Percentiles rank a stretch among this genome's conserved stretches.
Conservation (phyloP, 2,113 vertebrate genomes). For the Opisthocomus hoazin region DNA sequence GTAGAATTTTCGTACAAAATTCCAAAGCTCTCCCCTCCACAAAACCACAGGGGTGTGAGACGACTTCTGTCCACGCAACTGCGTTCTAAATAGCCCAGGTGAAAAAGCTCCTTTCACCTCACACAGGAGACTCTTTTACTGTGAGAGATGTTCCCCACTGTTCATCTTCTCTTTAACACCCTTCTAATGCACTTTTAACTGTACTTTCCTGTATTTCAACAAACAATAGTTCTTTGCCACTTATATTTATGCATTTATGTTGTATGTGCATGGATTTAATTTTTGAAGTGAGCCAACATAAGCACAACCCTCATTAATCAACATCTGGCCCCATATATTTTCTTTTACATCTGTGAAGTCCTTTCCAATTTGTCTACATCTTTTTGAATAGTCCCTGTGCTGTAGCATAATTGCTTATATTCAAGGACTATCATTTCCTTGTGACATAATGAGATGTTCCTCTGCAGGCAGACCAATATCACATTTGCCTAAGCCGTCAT, state of each 20-base stretch:
- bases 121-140: not conserved
- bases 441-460: not conserved
- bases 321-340: not conserved
- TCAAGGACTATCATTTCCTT: not conserved
- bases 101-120: not conserved
- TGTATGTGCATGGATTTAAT: constrained; percentile 9
- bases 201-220: not conserved
- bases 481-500: not conserved
- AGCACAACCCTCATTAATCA: constrained; percentile 26
- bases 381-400: not conserved
- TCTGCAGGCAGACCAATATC: not conserved
- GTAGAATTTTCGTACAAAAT: not conserved
- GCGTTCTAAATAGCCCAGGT: not conserved
- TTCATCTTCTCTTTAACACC: not conserved
- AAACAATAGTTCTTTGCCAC: not conserved
- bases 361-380: not conserved
- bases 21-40: not conserved
- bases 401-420: not conserved
- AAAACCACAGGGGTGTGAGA: not conserved
- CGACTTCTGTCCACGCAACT: not conserved
- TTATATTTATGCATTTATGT: not conserved
- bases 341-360: constrained; percentile 22
- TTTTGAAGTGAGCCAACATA: not conserved
- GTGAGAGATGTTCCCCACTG: not conserved
- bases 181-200: not conserved